A percentile compares a stretch with the other conserved stretches of the same genome.
These are phyloP conservation scores for Excalfactoria chinensis DNA, from an alignment of 2,113 vertebrate species.

Conservation along the genomic window DNA sequence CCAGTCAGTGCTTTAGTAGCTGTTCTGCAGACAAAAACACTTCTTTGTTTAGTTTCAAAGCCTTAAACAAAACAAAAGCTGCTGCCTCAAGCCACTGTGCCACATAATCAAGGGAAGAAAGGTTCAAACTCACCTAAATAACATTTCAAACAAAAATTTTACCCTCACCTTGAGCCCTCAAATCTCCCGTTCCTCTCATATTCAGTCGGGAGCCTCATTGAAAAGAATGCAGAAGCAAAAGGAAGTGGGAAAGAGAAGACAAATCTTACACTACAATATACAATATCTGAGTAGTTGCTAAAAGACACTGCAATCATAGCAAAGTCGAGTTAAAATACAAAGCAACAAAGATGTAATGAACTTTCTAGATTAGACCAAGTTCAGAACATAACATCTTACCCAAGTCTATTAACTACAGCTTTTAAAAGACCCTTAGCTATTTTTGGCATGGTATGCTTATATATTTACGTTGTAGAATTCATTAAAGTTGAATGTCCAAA, in stretches of 20 bases:
- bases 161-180: constrained; percentile 99
- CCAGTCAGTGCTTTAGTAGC: constrained; percentile 50
- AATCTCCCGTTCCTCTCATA: constrained; percentile 99
- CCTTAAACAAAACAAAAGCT: constrained; percentile 50
- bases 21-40: constrained; percentile 52
- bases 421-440: neutral
- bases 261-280: constrained; percentile 79
- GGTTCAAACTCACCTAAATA: constrained; percentile 63
- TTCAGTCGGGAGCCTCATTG: constrained; percentile 94
- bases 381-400: neutral
- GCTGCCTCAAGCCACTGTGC: constrained; percentile 9
- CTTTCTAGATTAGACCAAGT: constrained; percentile 57
- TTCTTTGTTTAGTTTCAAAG: constrained; percentile 56
- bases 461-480: neutral
- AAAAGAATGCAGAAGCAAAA: constrained; percentile 83
- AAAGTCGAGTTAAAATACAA: constrained; percentile 21
- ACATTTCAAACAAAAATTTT: constrained; percentile 75
- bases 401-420: neutral
- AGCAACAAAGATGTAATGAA: constrained; percentile 68
- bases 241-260: constrained; percentile 82
- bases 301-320: constrained; percentile 39
- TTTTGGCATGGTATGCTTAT: neutral
- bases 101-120: constrained; percentile 45
- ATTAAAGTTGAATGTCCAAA: neutral
- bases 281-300: constrained; percentile 42